Percentiles rank a stretch among this genome's conserved stretches.
phyloP scores from a whole-genome alignment of 2,113 vertebrate genomes.

The Herpetotheres cachinnans region DNA sequence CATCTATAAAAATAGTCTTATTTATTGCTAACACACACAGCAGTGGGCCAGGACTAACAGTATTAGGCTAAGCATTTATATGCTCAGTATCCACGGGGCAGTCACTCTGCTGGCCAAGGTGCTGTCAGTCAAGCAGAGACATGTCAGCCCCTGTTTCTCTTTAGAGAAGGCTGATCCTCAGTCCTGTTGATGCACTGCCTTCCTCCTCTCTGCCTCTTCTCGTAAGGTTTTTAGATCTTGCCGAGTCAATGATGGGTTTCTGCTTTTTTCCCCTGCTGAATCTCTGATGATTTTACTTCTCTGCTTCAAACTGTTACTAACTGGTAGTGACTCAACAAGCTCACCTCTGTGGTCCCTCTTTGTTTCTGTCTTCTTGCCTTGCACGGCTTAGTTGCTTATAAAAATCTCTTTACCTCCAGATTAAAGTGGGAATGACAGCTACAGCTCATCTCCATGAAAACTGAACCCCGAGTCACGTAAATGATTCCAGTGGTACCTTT shows the following conservation, averaged over 20 bases:
- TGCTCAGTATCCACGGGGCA: conserved; percentile 1
- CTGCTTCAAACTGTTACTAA: neutral
- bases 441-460: neutral
- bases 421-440: neutral
- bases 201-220: neutral
- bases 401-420: neutral
- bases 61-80: conserved; percentile 27
- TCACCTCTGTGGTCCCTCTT: neutral
- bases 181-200: neutral
- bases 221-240: neutral
- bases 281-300: neutral
- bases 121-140: conserved; percentile 11
- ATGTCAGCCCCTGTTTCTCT: neutral
- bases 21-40: neutral
- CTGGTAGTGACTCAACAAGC: neutral
- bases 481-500: neutral
- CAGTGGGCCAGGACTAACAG: neutral
- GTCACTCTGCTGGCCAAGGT: conserved; percentile 32
- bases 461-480: neutral
- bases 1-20: neutral
- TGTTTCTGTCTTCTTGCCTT: neutral
- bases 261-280: neutral
- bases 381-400: neutral
- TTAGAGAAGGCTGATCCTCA: neutral
- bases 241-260: neutral